Percentiles rank a stretch among this genome's conserved stretches.
Conservation (phyloP, 2,888 invertebrate genomes). For the Scaptomyza caliginosa region DNA sequence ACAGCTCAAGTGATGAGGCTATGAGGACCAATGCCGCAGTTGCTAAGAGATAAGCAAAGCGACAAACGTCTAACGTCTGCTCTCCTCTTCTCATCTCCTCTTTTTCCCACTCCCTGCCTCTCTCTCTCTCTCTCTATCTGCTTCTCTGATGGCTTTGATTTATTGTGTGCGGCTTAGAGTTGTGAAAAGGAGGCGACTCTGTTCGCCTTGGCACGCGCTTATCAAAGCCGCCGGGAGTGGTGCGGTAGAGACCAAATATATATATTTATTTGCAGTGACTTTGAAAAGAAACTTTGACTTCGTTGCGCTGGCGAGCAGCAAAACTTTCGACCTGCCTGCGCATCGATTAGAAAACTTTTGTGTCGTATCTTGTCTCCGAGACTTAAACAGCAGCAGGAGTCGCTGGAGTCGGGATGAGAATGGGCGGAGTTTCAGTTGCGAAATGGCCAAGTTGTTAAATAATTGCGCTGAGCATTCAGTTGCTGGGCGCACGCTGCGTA, state of each 20-base stretch:
- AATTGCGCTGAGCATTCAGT: conserved; percentile 70
- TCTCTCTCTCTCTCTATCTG: background rate
- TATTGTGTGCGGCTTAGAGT: conserved; percentile 68
- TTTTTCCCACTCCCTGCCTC: background rate
- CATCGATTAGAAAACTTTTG: conserved; percentile 77
- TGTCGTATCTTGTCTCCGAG: conserved; percentile 64
- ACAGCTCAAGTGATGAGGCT: conserved; percentile 29
- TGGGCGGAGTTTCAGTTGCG: conserved; percentile 8
- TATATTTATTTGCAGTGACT: conserved; percentile 79
- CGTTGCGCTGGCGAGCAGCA: conserved; percentile 33
- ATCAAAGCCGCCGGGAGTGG: conserved; percentile 48
- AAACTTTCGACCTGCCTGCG: conserved; percentile 75
- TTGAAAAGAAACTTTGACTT: conserved; percentile 75
- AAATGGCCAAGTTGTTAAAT: conserved; percentile 75
- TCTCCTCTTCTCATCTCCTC: background rate
- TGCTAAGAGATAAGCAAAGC: conserved; percentile 47
- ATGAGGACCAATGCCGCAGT: conserved; percentile 54
- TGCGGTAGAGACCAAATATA: conserved; percentile 37
- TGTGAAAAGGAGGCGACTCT: conserved; percentile 50
- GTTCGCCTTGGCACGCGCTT: conserved; percentile 58
- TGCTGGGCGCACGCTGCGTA: conserved; percentile 41
- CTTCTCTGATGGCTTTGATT: conserved; percentile 64
- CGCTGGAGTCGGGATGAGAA: background rate
- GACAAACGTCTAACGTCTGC: conserved; percentile 24
- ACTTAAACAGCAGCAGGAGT: background rate